phyloP scores from a whole-genome alignment of 2,888 invertebrate genomes.

The Agriotes lineatus region DNA sequence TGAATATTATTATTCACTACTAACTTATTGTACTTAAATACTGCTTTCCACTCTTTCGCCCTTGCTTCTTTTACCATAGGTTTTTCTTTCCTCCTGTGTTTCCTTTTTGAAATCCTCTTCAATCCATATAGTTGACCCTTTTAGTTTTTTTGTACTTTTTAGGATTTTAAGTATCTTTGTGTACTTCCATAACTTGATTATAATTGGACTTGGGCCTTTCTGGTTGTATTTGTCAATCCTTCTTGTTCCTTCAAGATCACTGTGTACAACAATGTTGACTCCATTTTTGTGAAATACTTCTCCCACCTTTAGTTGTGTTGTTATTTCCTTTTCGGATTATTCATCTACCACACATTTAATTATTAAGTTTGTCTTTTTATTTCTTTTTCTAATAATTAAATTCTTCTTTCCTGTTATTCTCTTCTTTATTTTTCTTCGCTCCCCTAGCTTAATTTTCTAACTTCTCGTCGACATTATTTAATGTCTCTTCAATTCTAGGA shows the following conservation, averaged over 20 bases:
- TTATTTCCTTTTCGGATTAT: neutral
- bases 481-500: too few species aligned
- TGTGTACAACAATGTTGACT: neutral
- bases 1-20: neutral
- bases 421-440: too few species aligned
- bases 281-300: neutral
- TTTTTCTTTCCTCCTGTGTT: neutral
- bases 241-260: neutral
- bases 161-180: neutral
- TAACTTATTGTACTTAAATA: neutral
- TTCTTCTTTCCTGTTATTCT: too few species aligned
- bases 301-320: neutral
- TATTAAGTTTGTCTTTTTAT: neutral
- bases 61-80: neutral
- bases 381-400: too few species aligned
- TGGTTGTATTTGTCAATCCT: neutral
- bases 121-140: neutral
- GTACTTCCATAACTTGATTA: neutral
- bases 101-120: neutral
- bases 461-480: too few species aligned
- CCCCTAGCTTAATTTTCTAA: too few species aligned
- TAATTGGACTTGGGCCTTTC: neutral
- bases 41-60: too few species aligned
- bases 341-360: neutral
- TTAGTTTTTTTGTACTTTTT: neutral